These are phyloP conservation scores for Chrysodeixis includens DNA, from an alignment of 2,888 invertebrate species.

Conservation along the genomic window DNA sequence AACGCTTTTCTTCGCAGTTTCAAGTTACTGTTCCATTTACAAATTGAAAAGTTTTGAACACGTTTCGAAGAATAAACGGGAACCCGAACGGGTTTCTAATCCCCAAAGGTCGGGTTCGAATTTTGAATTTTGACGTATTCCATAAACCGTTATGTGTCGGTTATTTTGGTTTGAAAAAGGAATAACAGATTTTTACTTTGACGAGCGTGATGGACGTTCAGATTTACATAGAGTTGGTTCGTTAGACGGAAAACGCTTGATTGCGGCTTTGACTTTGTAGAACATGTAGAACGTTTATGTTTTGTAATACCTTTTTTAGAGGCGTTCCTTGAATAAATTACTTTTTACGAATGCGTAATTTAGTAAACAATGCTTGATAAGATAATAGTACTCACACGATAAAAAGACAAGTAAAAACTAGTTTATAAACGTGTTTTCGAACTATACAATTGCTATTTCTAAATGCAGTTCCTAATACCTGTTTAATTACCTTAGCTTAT, in stretches of 20 bases:
- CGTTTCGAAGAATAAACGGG: conserved; percentile 1
- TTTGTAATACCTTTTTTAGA: not conserved
- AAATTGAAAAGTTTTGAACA: conserved; percentile 41
- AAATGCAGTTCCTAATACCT: too few species aligned
- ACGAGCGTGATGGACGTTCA: not conserved
- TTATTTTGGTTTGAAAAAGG: not conserved
- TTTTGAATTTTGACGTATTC: conserved; percentile 3
- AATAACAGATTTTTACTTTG: not conserved
- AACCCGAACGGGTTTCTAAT: not conserved
- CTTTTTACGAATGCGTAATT: too few species aligned
- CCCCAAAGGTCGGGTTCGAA: not conserved
- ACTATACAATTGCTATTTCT: too few species aligned
- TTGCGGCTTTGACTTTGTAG: not conserved
- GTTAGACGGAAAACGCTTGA: conserved; percentile 4
- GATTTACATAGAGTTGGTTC: not conserved
- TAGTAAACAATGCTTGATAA: too few species aligned
- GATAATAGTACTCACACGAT: too few species aligned
- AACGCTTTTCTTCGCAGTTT: conserved; percentile 24
- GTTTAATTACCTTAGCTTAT: too few species aligned
- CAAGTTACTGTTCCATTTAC: conserved; percentile 23
- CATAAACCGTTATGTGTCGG: not conserved
- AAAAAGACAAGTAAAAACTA: too few species aligned
- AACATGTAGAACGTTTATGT: not conserved
- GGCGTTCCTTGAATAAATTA: too few species aligned
- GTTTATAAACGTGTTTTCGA: too few species aligned